Percentiles rank a stretch among this genome's conserved stretches.
Conservation (phyloP, 1,140 invertebrate species). For the Manduca sexta region DNA sequence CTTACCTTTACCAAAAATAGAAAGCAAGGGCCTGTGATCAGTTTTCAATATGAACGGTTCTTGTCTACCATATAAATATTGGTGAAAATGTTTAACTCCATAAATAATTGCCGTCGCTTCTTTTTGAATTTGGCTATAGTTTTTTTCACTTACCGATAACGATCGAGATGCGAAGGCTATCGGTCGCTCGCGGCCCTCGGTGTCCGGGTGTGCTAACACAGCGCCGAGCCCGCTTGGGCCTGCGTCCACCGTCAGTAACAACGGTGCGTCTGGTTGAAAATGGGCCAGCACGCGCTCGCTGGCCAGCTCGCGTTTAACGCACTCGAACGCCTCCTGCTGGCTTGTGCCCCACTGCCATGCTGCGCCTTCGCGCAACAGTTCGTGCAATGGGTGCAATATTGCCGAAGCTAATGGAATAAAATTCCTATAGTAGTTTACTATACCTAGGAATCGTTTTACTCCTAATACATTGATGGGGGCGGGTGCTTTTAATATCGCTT, state of each 20-base stretch:
- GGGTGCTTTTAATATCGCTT: conserved; percentile 37
- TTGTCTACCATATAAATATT: conserved; percentile 36
- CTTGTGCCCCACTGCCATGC: conserved; percentile 15
- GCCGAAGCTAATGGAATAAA: conserved; percentile 55
- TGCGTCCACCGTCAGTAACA: conserved; percentile 29
- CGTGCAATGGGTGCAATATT: conserved; percentile 37
- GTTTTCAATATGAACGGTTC: conserved; percentile 15
- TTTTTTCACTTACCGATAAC: conserved; percentile 44
- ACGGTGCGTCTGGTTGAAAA: conserved; percentile 39
- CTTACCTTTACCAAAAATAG: conserved; percentile 13
- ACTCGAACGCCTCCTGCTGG: conserved; percentile 25
- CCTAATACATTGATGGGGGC: conserved; percentile 40
- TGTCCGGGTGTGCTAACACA: conserved; percentile 26
- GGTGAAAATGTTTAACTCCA: conserved; percentile 42
- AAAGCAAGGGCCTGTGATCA: conserved; percentile 11
- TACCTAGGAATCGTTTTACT: conserved; percentile 59
- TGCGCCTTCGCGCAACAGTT: conserved; percentile 21
- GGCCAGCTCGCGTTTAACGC: conserved; percentile 24
- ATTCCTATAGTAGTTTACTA: conserved; percentile 47
- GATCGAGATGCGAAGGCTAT: conserved; percentile 54
- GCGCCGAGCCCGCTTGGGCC: conserved; percentile 29
- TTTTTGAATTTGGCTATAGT: conserved; percentile 63
- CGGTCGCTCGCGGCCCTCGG: conserved; percentile 28
- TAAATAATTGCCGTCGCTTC: conserved; percentile 64
- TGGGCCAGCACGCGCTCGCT: conserved; percentile 37